A percentile compares a stretch with the other conserved stretches of the same genome.
Evolutionary conservation across 2,113 vertebrate genomes (phyloP).

Genomic region (Tamias sibiricus): DNA sequence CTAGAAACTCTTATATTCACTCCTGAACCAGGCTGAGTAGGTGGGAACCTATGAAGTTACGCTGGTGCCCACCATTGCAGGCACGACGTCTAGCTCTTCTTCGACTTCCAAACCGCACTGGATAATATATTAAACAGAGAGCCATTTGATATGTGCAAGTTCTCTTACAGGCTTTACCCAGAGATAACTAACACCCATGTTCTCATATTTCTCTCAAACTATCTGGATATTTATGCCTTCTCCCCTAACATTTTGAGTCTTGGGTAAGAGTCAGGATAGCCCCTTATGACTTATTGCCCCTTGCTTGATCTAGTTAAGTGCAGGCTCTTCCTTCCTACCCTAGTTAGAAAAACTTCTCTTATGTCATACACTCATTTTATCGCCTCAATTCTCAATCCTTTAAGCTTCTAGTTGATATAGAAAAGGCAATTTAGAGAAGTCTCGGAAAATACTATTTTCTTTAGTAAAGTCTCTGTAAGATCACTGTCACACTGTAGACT

Average conservation of each 20-base stretch:
- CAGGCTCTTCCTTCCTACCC: neutral
- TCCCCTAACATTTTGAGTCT: neutral
- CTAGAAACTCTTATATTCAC: neutral
- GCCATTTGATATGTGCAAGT: too few relatives aligned
- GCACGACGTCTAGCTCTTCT: fast-evolving
- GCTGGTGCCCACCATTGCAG: fast-evolving
- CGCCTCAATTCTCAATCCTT: neutral
- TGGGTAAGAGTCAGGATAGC: neutral
- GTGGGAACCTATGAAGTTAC: fast-evolving
- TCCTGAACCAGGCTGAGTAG: neutral
- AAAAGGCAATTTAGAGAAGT: neutral
- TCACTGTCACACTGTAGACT: neutral
- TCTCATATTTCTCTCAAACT: neutral
- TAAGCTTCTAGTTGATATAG: neutral
- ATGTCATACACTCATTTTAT: neutral
- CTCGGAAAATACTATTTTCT: neutral
- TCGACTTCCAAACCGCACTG: too few relatives aligned
- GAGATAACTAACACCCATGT: neutral
- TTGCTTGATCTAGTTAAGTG: neutral
- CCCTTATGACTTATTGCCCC: neutral
- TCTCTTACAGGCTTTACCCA: neutral
- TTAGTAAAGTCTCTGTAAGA: neutral
- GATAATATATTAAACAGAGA: neutral
- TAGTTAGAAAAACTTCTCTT: neutral
- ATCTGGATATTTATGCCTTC: neutral